Evolutionary conservation across 2,113 vertebrate genomes (phyloP).

Genomic region (Micronisus gabar): DNA sequence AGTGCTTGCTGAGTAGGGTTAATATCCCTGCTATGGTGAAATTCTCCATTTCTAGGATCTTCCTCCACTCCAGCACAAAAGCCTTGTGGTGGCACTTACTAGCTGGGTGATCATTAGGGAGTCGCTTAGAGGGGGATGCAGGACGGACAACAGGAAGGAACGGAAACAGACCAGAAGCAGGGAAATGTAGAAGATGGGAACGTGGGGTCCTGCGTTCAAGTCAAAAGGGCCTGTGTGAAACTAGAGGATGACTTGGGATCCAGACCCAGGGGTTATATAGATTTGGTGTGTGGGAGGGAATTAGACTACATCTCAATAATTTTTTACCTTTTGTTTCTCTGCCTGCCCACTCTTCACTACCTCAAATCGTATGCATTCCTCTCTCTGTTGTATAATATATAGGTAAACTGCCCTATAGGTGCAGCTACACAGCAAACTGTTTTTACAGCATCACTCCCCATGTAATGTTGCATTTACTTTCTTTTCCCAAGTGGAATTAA

Average conservation of each 20-base stretch:
- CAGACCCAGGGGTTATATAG: not conserved
- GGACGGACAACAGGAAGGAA: not conserved
- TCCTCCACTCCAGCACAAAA: not conserved
- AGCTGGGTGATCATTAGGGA: not conserved
- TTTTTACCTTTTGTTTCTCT: not conserved
- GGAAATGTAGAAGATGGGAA: not conserved
- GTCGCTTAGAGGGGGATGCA: not conserved
- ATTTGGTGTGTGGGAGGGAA: not conserved
- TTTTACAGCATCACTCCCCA: not conserved
- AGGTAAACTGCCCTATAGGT: not conserved
- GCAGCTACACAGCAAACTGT: not conserved
- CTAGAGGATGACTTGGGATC: not conserved
- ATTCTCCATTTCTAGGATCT: not conserved
- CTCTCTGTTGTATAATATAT: not conserved
- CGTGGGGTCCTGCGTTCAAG: not conserved
- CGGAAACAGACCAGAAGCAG: not conserved
- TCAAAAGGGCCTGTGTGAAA: not conserved
- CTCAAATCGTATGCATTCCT: not conserved
- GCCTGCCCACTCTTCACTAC: not conserved
- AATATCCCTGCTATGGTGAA: not conserved
- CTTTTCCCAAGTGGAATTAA: not conserved
- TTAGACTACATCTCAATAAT: not conserved
- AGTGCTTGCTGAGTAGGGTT: not conserved
- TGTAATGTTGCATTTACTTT: not conserved
- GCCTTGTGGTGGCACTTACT: not conserved